A percentile compares a stretch with the other conserved stretches of the same genome.
phyloP scores from a whole-genome alignment of 2,797 vertebrate genomes.

The Sebastes cheni region DNA sequence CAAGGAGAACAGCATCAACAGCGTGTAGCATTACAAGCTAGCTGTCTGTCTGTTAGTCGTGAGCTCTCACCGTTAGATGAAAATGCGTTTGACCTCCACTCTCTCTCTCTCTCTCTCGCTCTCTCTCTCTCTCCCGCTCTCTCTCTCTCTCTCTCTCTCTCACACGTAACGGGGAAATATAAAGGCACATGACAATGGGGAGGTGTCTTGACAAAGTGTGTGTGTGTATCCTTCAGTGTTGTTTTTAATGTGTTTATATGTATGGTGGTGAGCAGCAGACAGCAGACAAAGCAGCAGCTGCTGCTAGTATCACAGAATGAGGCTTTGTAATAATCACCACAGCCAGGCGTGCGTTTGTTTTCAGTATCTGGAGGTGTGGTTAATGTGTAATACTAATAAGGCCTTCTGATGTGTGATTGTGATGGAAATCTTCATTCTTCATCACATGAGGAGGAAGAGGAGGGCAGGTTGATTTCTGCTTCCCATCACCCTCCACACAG shows the following conservation, averaged over 20 bases:
- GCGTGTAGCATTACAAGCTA: too few relatives aligned
- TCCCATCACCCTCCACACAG: background rate
- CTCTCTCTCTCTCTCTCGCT: background rate
- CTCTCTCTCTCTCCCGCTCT: too few relatives aligned
- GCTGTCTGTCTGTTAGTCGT: too few relatives aligned
- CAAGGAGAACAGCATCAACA: too few relatives aligned
- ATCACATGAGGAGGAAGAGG: background rate
- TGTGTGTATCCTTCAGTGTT: background rate
- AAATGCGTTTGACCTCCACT: constrained; percentile 37
- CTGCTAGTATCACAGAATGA: constrained; percentile 2
- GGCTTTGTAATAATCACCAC: constrained; percentile 19
- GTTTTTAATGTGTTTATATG: background rate
- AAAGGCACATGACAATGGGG: constrained; percentile 21
- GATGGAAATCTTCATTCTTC: background rate
- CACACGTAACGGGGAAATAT: background rate
- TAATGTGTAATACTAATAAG: constrained; percentile 34
- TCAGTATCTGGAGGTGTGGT: constrained; percentile 48
- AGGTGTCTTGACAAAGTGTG: constrained; percentile 15
- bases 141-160: too few relatives aligned
- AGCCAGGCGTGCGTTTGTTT: constrained; percentile 61
- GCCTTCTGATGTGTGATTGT: constrained; percentile 17
- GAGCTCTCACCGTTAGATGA: background rate
- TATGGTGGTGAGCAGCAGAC: constrained; percentile 4
- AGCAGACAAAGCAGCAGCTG: constrained; percentile 38
- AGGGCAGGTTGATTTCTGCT: too few relatives aligned